Evolutionary conservation across 2,113 vertebrate genomes (phyloP), one percentile per base, ranked within the genome.

Genomic region (Chunga burmeisteri): DNA sequence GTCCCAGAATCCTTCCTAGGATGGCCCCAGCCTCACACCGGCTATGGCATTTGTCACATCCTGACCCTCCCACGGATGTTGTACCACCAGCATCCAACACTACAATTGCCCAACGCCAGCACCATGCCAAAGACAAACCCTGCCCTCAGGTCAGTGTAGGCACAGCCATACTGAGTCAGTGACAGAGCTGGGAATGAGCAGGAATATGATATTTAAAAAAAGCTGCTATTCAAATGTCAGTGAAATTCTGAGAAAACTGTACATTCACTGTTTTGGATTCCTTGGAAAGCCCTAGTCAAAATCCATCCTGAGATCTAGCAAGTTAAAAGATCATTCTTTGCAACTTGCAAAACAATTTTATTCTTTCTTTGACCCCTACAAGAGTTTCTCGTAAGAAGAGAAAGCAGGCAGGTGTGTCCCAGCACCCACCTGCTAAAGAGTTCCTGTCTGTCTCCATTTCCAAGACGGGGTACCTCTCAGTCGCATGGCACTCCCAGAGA

Each of bases 311-410:
- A 88, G 53, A 20, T 26, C 66, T 82, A 27, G 23, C 71, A 61
- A 72, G 40, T 40, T 13, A 38, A 55, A 63, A 79, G 70, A 59
- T 47, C 5, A 9, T 66, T 49, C 25, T 30, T 59, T 42, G 55
- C 53, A 36, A n/a, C 49, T 75, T 65, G 11, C 44, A 79, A 87
- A 65, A 30, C 2, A 29, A 11, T 82, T 61, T 91, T 79, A 29
- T 80, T 86, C 55, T 75, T 58, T 87, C 91, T 79, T 40, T 53
- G 62, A 70, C 63, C 80, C 49, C 62, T 53, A 56, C 49, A 25
- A 26, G 73, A 70, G 53, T 89, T 89, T 91, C 49, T 92, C 38
- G 30, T 19, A 42, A 75, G 82, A 91, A 80, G 56, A 93, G 78
- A 73, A 95, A 94, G 70, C 3, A 7, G 68, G 23, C 27, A 46